Conservation (phyloP, 2,113 vertebrate species). For the Saimiri boliviensis region DNA sequence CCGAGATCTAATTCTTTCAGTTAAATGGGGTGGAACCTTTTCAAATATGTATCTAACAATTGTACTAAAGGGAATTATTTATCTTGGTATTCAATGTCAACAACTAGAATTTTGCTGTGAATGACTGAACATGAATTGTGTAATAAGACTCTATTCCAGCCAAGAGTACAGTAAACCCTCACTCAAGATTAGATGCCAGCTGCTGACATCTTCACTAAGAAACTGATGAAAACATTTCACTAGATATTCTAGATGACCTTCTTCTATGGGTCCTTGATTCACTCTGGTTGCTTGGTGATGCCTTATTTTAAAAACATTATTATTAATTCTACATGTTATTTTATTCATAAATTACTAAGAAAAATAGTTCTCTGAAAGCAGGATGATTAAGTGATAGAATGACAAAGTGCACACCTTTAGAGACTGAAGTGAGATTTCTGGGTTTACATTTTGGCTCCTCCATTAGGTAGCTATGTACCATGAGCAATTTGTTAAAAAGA, state of each 20-base stretch:
- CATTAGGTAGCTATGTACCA: background rate
- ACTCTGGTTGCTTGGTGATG: background rate
- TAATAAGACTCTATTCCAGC: background rate
- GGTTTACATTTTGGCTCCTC: background rate
- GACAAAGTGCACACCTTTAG: background rate
- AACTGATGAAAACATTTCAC: background rate
- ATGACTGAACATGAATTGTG: background rate
- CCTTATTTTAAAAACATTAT: slow-evolving; percentile 7
- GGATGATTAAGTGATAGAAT: background rate
- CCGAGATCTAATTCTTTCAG: background rate
- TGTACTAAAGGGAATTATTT: background rate
- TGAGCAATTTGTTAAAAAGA: background rate
- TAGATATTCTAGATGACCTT: background rate
- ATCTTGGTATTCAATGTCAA: background rate
- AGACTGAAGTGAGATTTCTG: background rate
- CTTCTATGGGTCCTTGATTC: background rate
- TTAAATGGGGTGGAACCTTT: background rate
- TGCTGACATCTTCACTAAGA: background rate
- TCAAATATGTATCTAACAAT: background rate
- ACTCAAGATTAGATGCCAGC: background rate
- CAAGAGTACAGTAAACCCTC: background rate
- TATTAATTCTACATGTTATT: background rate
- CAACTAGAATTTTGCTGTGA: background rate
- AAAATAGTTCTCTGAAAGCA: background rate
- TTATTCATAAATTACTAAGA: slow-evolving; percentile 15